phyloP scores from a whole-genome alignment of 2,888 invertebrate species.

The Furcula furcula region DNA sequence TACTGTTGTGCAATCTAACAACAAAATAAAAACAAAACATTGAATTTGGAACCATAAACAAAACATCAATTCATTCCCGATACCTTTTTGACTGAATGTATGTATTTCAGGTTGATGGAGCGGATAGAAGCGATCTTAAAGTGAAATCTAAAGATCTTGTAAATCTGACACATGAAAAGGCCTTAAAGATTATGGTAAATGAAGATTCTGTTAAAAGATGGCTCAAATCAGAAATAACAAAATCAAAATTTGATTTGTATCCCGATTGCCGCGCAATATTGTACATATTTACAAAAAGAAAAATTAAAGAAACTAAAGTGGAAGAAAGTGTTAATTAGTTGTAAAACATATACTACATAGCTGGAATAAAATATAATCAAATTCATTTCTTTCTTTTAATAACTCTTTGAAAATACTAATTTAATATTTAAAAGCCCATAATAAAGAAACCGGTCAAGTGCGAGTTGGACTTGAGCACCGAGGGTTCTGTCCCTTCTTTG shows the following conservation, averaged over 20 bases:
- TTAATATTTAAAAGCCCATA: too few relatives aligned
- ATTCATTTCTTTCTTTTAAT: too few relatives aligned
- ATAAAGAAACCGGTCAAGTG: too few relatives aligned
- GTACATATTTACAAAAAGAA: constrained; percentile 57
- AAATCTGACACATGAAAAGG: constrained; percentile 51
- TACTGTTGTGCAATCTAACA: too few relatives aligned
- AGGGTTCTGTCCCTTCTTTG: too few relatives aligned
- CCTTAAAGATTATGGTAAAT: constrained; percentile 58
- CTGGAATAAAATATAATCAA: too few relatives aligned
- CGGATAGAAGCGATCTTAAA: constrained; percentile 65
- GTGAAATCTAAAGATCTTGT: constrained; percentile 54
- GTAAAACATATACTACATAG: background rate
- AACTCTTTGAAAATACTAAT: too few relatives aligned
- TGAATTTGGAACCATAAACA: too few relatives aligned
- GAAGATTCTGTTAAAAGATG: constrained; percentile 53
- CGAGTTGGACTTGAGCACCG: too few relatives aligned
- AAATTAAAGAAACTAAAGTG: constrained; percentile 23
- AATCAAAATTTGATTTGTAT: constrained; percentile 61
- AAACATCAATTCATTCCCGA: too few relatives aligned
- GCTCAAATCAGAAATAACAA: constrained; percentile 50
- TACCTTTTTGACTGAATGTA: constrained; percentile 85
- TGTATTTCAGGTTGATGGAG: constrained; percentile 73
- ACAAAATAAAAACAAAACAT: too few relatives aligned
- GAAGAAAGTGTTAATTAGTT: constrained; percentile 10
- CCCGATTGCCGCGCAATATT: constrained; percentile 70